These are phyloP conservation scores for Calcarius lapponicus DNA, from an alignment of 2,797 vertebrate species.

Conservation along the genomic window DNA sequence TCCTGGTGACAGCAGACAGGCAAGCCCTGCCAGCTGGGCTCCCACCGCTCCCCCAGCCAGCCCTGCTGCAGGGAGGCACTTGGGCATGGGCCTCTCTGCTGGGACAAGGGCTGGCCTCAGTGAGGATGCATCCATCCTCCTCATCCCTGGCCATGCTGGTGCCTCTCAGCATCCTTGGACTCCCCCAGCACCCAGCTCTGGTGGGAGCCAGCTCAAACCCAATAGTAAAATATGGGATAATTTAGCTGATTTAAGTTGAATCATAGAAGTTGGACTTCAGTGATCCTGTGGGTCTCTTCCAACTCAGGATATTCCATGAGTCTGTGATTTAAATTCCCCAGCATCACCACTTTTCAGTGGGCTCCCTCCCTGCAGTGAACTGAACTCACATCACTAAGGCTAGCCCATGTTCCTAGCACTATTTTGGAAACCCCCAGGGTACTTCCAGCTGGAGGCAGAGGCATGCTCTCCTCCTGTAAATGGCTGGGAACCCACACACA, in stretches of 20 bases:
- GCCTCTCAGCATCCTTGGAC: not conserved
- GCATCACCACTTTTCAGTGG: not conserved
- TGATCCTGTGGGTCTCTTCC: not conserved
- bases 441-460: not conserved
- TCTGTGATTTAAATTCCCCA: not conserved
- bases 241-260: not conserved
- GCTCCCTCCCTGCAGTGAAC: not conserved
- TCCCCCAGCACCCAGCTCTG: not conserved
- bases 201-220: not conserved
- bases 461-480: not conserved
- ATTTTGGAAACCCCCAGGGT: not conserved
- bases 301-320: not conserved
- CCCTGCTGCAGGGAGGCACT: not conserved
- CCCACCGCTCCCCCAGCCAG: not conserved
- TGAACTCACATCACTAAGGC: not conserved
- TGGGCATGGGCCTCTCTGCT: not conserved
- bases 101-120: fast-evolving
- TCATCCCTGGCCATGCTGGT: fast-evolving
- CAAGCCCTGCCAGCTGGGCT: not conserved
- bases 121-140: not conserved
- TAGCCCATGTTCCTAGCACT: not conserved
- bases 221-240: fast-evolving
- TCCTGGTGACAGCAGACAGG: not conserved
- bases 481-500: fast-evolving
- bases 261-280: not conserved